Evolutionary conservation across 1,140 invertebrate genomes (phyloP).

Genomic region (Copidosoma floridanum): DNA sequence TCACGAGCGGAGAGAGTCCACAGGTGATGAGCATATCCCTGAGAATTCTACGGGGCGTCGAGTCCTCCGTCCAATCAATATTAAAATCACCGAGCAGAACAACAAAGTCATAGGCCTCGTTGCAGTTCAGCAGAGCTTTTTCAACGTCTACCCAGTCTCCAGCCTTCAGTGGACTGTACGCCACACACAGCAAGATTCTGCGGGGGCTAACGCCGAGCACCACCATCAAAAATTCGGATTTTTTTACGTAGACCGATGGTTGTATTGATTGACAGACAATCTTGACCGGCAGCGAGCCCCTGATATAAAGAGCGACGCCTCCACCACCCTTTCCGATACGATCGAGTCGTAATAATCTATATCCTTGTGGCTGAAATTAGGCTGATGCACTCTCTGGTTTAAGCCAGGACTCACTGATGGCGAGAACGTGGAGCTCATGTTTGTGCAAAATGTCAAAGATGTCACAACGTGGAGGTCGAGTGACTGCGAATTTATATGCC

Average conservation of each 20-base stretch:
- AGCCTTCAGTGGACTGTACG: background rate
- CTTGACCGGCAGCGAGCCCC: too few relatives aligned
- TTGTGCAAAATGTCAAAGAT: background rate
- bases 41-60: background rate
- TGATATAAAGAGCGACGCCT: background rate
- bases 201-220: background rate
- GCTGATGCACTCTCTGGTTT: too few relatives aligned
- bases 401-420: background rate
- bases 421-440: background rate
- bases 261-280: background rate
- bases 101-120: too few relatives aligned
- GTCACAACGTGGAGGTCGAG: background rate
- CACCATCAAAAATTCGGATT: background rate
- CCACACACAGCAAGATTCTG: too few relatives aligned
- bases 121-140: too few relatives aligned
- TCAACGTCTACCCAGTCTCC: background rate
- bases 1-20: background rate
- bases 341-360: background rate
- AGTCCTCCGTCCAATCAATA: too few relatives aligned
- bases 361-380: background rate
- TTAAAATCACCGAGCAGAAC: too few relatives aligned
- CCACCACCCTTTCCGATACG: background rate
- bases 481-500: background rate
- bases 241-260: background rate
- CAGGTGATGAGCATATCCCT: background rate